Conservation (phyloP, 2,888 invertebrate species). For the Sepioteuthis lessoniana region DNA sequence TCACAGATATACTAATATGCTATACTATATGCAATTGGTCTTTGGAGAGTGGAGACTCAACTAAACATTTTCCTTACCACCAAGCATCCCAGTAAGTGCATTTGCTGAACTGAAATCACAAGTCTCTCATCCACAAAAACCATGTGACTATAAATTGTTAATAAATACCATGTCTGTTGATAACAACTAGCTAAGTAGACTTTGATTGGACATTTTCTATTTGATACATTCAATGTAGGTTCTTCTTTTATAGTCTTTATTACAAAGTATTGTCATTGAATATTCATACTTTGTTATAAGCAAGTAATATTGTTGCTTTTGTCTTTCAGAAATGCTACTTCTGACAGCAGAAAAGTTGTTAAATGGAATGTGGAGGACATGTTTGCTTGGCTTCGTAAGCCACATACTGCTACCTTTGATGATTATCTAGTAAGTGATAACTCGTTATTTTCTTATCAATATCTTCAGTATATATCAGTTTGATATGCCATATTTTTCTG, state of each 20-base stretch:
- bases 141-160: not conserved
- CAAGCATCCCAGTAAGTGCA: too few species aligned
- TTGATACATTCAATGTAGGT: not conserved
- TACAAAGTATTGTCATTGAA: not conserved
- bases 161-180: not conserved
- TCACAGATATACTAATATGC: too few species aligned
- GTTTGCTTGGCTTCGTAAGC: conserved; percentile 93
- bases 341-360: conserved; percentile 95
- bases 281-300: not conserved
- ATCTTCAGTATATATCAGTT: not conserved
- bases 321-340: conserved; percentile 84
- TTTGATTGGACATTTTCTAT: not conserved
- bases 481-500: too few species aligned
- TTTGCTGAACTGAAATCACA: not conserved
- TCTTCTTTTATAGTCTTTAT: not conserved
- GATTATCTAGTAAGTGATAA: conserved; percentile 72
- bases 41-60: too few species aligned
- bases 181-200: not conserved
- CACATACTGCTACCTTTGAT: conserved; percentile 84
- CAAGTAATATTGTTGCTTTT: not conserved
- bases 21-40: too few species aligned
- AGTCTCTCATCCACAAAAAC: not conserved
- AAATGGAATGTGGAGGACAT: conserved; percentile 99
- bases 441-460: not conserved
- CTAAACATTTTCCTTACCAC: too few species aligned